Evolutionary conservation across 2,113 vertebrate genomes (phyloP).

Genomic region (Todiramphus chloris): DNA sequence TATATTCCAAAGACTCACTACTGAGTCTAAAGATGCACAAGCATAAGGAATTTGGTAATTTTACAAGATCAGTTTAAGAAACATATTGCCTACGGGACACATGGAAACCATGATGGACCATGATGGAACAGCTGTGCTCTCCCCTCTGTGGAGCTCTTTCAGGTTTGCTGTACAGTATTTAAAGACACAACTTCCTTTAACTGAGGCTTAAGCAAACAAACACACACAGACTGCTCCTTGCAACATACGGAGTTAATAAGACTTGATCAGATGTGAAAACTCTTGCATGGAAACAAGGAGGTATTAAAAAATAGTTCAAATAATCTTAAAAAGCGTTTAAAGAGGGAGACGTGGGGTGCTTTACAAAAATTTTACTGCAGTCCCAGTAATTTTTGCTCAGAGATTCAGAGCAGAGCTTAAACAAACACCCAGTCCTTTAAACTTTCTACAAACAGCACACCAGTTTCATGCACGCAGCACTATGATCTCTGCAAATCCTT

Average conservation of each 20-base stretch:
- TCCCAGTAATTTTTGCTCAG: slow-evolving; percentile 18
- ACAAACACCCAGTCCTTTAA: slow-evolving; percentile 38
- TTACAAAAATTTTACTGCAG: neutral
- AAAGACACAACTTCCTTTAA: too few relatives aligned
- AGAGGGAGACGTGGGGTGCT: too few relatives aligned
- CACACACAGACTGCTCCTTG: too few relatives aligned
- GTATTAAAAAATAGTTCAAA: too few relatives aligned
- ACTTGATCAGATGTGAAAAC: too few relatives aligned
- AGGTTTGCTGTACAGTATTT: too few relatives aligned
- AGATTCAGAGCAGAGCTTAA: slow-evolving; percentile 25
- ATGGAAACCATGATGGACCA: slow-evolving; percentile 11
- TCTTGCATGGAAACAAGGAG: too few relatives aligned
- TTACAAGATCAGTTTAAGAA: slow-evolving; percentile 55
- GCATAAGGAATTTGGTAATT: slow-evolving; percentile 56
- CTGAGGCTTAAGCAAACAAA: too few relatives aligned
- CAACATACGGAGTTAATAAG: too few relatives aligned
- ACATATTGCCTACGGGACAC: slow-evolving; percentile 40
- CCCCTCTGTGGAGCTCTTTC: too few relatives aligned
- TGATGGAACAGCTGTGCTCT: slow-evolving; percentile 46
- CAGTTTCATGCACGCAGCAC: neutral
- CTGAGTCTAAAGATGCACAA: neutral
- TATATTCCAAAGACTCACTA: neutral
- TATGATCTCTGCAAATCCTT: neutral
- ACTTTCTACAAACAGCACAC: neutral
- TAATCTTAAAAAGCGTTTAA: too few relatives aligned